These are phyloP conservation scores for Cairina moschata DNA, from an alignment of 2,113 vertebrate species.

Conservation along the genomic window DNA sequence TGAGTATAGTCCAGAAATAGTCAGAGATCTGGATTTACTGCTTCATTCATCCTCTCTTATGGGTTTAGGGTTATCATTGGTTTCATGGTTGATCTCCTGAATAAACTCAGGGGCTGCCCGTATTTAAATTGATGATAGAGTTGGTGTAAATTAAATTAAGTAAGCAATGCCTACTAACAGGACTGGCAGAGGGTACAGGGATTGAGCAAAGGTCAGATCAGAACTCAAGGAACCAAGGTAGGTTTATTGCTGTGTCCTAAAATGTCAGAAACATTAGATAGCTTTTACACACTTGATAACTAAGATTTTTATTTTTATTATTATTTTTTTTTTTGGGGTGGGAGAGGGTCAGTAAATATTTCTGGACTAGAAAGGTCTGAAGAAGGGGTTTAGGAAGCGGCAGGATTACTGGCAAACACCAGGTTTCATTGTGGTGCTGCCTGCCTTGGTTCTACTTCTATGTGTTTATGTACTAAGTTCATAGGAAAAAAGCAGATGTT, in stretches of 20 bases:
- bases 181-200: background rate
- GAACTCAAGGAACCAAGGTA: background rate
- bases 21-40: background rate
- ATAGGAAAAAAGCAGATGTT: background rate
- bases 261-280: background rate
- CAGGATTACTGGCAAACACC: background rate
- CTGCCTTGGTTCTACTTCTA: background rate
- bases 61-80: background rate
- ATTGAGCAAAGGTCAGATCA: background rate
- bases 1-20: background rate
- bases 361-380: background rate
- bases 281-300: background rate
- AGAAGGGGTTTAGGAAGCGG: background rate
- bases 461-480: background rate
- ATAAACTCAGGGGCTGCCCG: background rate
- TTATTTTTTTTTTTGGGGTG: background rate
- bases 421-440: background rate
- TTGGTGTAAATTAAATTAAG: background rate
- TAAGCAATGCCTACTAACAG: background rate
- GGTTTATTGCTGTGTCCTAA: background rate
- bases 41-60: background rate
- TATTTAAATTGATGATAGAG: background rate
- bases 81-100: background rate
- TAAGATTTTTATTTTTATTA: background rate
- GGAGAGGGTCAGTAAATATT: background rate